These are phyloP conservation scores for Donacobius atricapilla DNA, from an alignment of 2,113 vertebrate species.

Conservation along the genomic window DNA sequence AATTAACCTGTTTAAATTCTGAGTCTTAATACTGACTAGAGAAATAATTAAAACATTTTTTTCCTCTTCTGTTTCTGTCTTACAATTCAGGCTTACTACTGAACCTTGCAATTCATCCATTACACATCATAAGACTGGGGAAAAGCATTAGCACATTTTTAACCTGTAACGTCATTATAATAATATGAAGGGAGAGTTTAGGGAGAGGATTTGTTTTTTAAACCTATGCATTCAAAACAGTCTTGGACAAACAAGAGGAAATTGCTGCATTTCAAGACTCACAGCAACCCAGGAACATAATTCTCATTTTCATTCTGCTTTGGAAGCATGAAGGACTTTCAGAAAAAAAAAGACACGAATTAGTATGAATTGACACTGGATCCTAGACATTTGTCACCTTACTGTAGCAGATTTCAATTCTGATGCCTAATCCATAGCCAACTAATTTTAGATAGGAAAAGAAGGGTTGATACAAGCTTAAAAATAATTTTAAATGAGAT, in stretches of 20 bases:
- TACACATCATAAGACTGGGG: accelerated
- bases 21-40: neutral
- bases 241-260: neutral
- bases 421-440: neutral
- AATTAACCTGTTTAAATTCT: neutral
- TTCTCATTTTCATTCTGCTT: neutral
- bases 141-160: neutral
- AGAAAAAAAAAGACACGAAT: neutral
- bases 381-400: neutral
- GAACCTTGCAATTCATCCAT: neutral
- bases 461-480: neutral
- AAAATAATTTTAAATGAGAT: neutral
- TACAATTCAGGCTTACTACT: neutral
- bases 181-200: neutral
- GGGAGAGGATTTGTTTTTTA: neutral
- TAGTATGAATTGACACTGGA: neutral
- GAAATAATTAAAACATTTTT: neutral
- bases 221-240: neutral
- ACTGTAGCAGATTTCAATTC: neutral
- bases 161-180: neutral
- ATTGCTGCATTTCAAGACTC: neutral
- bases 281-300: neutral
- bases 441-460: neutral
- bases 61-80: neutral
- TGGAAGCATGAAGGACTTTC: neutral